Conservation (phyloP, 1,140 invertebrate species). For the Eriocheir sinensis region DNA sequence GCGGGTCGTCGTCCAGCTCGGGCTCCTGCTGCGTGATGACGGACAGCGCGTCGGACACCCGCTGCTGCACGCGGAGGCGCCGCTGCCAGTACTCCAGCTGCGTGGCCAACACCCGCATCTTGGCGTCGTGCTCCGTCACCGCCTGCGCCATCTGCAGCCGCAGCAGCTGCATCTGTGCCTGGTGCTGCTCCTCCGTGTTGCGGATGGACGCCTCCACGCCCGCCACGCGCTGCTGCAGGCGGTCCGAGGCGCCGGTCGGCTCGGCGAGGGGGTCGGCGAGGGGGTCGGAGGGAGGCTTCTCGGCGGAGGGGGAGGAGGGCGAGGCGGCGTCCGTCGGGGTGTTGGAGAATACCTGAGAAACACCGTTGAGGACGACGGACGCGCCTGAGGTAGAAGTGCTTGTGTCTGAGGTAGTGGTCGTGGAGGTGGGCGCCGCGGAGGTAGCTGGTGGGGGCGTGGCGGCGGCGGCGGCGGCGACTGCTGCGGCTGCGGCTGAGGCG, state of each 20-base stretch:
- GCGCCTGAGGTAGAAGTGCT: slow-evolving; percentile 70
- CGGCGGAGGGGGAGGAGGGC: slow-evolving; percentile 26
- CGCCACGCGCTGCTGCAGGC: slow-evolving; percentile 41
- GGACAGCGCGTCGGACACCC: slow-evolving; percentile 57
- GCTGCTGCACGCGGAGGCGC: slow-evolving; percentile 58
- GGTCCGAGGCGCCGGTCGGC: not conserved
- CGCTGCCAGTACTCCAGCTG: slow-evolving; percentile 75
- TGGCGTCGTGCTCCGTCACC: slow-evolving; percentile 67
- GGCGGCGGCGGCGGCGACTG: not conserved
- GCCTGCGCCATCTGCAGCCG: slow-evolving; percentile 70
- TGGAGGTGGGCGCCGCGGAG: slow-evolving; percentile 54
- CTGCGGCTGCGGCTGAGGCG: slow-evolving; percentile 24
- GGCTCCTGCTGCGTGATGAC: slow-evolving; percentile 58
- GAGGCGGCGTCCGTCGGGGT: slow-evolving; percentile 33
- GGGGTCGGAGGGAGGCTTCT: not conserved
- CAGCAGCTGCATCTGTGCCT: slow-evolving; percentile 67
- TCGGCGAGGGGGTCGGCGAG: slow-evolving; percentile 8
- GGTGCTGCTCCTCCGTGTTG: slow-evolving; percentile 67
- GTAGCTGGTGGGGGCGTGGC: slow-evolving; percentile 56
- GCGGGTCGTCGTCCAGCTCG: slow-evolving; percentile 57
- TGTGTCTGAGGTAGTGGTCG: slow-evolving; percentile 73
- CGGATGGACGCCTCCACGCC: slow-evolving; percentile 37
- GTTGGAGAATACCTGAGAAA: slow-evolving; percentile 49
- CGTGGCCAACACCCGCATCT: slow-evolving; percentile 65
- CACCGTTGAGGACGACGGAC: slow-evolving; percentile 59